Conservation (phyloP, 2,797 vertebrate genomes). For the Mionectes olivaceus region DNA sequence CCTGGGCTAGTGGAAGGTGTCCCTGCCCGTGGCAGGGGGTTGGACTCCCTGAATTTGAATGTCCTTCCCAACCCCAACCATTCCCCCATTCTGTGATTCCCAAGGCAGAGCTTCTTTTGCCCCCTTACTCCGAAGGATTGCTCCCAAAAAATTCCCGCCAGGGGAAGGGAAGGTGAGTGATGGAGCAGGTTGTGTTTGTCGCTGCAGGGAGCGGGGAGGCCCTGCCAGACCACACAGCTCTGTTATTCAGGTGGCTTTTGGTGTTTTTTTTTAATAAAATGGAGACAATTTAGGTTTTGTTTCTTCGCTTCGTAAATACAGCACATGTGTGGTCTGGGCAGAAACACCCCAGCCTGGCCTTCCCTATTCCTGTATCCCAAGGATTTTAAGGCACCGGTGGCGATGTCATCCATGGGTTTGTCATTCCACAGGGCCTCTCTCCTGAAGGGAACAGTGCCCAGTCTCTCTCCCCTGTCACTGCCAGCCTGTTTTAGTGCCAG, state of each 20-base stretch:
- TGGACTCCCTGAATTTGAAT: neutral
- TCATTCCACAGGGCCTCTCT: neutral
- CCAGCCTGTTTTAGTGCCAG: neutral
- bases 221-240: slow-evolving; percentile 52
- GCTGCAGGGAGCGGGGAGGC: neutral
- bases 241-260: neutral
- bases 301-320: slow-evolving; percentile 47
- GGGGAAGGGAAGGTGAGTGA: neutral
- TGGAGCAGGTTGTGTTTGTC: slow-evolving; percentile 22
- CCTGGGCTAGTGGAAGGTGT: neutral
- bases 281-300: slow-evolving; percentile 14
- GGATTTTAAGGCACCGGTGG: neutral
- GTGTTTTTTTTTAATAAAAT: neutral
- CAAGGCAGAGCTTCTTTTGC: neutral
- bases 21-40: neutral
- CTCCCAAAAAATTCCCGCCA: neutral
- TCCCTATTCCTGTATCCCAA: neutral
- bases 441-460: neutral
- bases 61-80: neutral
- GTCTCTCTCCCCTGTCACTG: neutral
- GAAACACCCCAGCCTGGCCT: neutral
- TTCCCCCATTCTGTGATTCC: too few species aligned
- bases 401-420: neutral
- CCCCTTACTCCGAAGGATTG: neutral
- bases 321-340: slow-evolving; percentile 43